Conservation (phyloP, 1,140 invertebrate genomes). For the Hydropsyche tenuis region DNA sequence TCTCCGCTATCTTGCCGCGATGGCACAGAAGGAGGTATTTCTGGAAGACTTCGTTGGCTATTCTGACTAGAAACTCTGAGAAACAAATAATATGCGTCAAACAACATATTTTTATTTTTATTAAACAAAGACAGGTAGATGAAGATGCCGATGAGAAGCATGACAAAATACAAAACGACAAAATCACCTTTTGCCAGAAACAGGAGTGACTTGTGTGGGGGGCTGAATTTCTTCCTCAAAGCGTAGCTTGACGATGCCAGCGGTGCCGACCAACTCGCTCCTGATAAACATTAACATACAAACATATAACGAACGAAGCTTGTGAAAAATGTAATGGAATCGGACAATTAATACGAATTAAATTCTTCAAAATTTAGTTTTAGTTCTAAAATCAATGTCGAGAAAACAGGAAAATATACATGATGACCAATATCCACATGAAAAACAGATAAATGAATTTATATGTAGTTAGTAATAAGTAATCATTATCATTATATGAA, state of each 20-base stretch:
- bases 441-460: too few relatives aligned
- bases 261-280: slow-evolving; percentile 63
- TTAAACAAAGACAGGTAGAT: background rate
- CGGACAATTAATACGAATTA: too few relatives aligned
- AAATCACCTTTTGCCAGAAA: slow-evolving; percentile 60
- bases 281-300: slow-evolving; percentile 54
- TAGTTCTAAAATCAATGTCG: too few relatives aligned
- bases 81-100: background rate
- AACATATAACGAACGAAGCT: slow-evolving; percentile 1
- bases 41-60: slow-evolving; percentile 60
- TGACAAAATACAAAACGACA: background rate
- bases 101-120: too few relatives aligned
- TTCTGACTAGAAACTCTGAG: slow-evolving; percentile 54
- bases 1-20: slow-evolving; percentile 60
- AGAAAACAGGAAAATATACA: too few relatives aligned
- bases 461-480: too few relatives aligned
- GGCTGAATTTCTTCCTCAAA: slow-evolving; percentile 61
- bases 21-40: slow-evolving; percentile 60
- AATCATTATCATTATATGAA: too few relatives aligned
- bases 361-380: too few relatives aligned
- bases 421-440: too few relatives aligned
- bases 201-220: slow-evolving; percentile 58
- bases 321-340: background rate
- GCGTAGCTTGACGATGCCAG: slow-evolving; percentile 62
- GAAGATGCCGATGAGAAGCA: background rate